Evolutionary conservation across 2,797 vertebrate species (phyloP).

Genomic region (Leptoclinus maculatus): DNA sequence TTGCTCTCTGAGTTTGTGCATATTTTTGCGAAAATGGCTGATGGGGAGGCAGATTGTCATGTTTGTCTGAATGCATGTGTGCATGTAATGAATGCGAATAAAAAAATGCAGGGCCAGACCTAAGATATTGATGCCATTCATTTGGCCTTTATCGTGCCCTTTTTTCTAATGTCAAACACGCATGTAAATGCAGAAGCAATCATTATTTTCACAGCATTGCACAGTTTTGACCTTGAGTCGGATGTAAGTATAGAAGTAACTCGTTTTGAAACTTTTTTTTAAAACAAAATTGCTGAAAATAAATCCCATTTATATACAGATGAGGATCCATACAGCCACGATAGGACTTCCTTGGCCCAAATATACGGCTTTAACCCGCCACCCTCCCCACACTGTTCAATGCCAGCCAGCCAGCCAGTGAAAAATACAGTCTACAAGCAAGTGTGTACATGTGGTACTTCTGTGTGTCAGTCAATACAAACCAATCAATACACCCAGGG

Average conservation of each 20-base stretch:
- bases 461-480: slow-evolving; percentile 68
- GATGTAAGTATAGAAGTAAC: not conserved
- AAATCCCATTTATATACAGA: not conserved
- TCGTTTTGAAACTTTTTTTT: not conserved
- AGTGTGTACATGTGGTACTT: slow-evolving; percentile 54
- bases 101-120: slow-evolving; percentile 27
- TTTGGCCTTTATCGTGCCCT: slow-evolving; percentile 52
- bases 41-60: slow-evolving; percentile 39
- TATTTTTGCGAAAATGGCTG: slow-evolving; percentile 54
- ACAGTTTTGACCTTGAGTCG: slow-evolving; percentile 10
- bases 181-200: slow-evolving; percentile 51
- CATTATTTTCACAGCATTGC: slow-evolving; percentile 4
- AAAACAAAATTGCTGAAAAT: not conserved
- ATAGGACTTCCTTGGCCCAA: slow-evolving; percentile 25
- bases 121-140: slow-evolving; percentile 13
- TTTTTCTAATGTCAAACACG: slow-evolving; percentile 58
- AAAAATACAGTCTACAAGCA: slow-evolving; percentile 73
- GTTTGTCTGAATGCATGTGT: slow-evolving; percentile 36
- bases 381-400: not conserved
- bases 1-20: slow-evolving; percentile 38
- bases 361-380: slow-evolving; percentile 12
- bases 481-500: slow-evolving; percentile 69
- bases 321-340: not conserved
- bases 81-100: slow-evolving; percentile 28
- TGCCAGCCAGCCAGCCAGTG: slow-evolving; percentile 35